Evolutionary conservation across 30 jellyfish, hydroid and myxozoan genomes (phyloP).

Genomic region (Aurelia sp.): DNA sequence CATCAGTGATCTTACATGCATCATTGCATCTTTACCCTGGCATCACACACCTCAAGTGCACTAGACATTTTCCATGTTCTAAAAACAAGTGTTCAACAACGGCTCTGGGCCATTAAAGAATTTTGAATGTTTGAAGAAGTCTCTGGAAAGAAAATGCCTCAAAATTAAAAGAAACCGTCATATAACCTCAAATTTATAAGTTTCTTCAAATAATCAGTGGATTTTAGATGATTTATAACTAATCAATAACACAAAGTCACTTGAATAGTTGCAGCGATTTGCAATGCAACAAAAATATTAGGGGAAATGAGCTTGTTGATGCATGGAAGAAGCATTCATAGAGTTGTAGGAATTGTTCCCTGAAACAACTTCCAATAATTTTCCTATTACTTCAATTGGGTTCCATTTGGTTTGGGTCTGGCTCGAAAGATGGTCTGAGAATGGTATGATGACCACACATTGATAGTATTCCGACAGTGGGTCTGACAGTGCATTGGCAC

Average conservation of each 20-base stretch:
- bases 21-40: too few relatives aligned
- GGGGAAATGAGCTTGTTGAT: slow-evolving; percentile 61
- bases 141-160: too few relatives aligned
- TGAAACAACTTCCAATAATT: slow-evolving; percentile 10
- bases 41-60: too few relatives aligned
- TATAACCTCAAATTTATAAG: too few relatives aligned
- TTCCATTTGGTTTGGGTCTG: slow-evolving; percentile 22
- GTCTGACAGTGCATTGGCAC: slow-evolving; percentile 18
- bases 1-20: too few relatives aligned
- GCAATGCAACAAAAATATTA: slow-evolving; percentile 41
- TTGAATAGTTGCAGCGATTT: slow-evolving; percentile 59
- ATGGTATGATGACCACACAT: slow-evolving; percentile 15
- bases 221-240: too few relatives aligned
- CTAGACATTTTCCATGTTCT: too few relatives aligned
- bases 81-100: too few relatives aligned
- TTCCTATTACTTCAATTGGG: slow-evolving; percentile 62
- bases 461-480: slow-evolving; percentile 12
- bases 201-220: too few relatives aligned
- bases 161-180: too few relatives aligned
- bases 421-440: slow-evolving; percentile 27
- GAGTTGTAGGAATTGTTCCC: slow-evolving; percentile 23
- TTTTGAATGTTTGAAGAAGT: too few relatives aligned
- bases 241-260: slow-evolving; percentile 68
- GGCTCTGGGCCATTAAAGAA: too few relatives aligned
- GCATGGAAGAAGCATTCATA: slow-evolving; percentile 31